Evolutionary conservation across 2,797 vertebrate genomes (phyloP).

Genomic region (Luscinia megarhynchos): DNA sequence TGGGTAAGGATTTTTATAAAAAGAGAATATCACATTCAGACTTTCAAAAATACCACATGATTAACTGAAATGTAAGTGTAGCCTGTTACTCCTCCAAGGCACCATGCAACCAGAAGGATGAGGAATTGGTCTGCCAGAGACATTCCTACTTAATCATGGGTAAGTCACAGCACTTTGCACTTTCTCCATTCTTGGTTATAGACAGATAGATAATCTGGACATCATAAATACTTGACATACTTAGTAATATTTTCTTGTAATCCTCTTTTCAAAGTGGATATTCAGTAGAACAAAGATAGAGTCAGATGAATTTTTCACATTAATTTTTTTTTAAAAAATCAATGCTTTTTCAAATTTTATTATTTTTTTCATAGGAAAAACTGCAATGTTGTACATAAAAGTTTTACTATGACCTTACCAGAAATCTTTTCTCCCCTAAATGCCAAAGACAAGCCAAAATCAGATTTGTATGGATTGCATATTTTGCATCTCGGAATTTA

Average conservation of each 20-base stretch:
- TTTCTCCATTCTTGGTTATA: slow-evolving; percentile 54
- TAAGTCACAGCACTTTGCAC: background rate
- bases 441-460: background rate
- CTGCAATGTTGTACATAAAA: background rate
- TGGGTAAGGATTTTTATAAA: background rate
- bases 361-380: background rate
- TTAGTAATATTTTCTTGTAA: background rate
- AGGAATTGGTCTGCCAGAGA: background rate
- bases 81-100: background rate
- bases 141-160: background rate
- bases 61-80: background rate
- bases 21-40: background rate
- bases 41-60: background rate
- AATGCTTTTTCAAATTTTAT: background rate
- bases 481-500: background rate
- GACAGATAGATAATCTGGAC: background rate
- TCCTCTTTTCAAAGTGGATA: background rate
- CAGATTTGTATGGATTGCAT: background rate
- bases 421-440: background rate
- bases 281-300: background rate
- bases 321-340: background rate
- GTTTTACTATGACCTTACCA: background rate
- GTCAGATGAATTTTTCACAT: background rate
- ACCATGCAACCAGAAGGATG: background rate
- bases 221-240: background rate